A percentile compares a stretch with the other conserved stretches of the same genome.
phyloP scores from a whole-genome alignment of 2,888 invertebrate species.

The Allolobophora icterica region DNA sequence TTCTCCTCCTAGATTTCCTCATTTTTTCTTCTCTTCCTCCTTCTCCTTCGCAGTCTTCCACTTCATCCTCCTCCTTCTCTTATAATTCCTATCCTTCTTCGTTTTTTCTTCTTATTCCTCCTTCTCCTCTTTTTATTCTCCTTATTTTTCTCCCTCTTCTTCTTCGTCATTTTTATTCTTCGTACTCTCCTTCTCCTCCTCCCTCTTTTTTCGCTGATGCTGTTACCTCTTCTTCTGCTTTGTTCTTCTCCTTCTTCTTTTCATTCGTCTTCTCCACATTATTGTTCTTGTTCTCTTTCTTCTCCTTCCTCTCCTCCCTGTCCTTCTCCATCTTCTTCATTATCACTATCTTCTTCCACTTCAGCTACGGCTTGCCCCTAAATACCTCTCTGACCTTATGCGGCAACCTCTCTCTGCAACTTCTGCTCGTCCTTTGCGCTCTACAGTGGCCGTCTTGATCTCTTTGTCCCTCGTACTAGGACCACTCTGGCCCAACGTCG shows the following conservation, averaged over 20 bases:
- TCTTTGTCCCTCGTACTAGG: too few relatives aligned
- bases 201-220: too few relatives aligned
- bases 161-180: neutral
- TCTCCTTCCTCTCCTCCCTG: neutral
- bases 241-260: neutral
- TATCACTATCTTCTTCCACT: neutral
- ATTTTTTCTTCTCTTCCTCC: neutral
- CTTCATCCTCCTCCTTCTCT: too few relatives aligned
- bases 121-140: neutral
- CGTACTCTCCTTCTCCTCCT: neutral
- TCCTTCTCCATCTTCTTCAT: neutral
- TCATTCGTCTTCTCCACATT: neutral
- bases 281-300: neutral
- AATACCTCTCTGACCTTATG: too few relatives aligned
- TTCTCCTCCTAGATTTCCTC: too few relatives aligned
- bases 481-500: too few relatives aligned
- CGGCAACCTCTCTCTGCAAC: too few relatives aligned
- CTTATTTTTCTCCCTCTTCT: neutral
- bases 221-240: neutral
- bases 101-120: too few relatives aligned
- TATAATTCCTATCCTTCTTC: too few relatives aligned
- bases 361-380: too few relatives aligned
- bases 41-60: neutral
- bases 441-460: too few relatives aligned
- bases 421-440: too few relatives aligned